Percentiles rank a stretch among this genome's conserved stretches.
phyloP scores from a whole-genome alignment of 2,888 invertebrate species.

The Agonopterix alstromeriana region DNA sequence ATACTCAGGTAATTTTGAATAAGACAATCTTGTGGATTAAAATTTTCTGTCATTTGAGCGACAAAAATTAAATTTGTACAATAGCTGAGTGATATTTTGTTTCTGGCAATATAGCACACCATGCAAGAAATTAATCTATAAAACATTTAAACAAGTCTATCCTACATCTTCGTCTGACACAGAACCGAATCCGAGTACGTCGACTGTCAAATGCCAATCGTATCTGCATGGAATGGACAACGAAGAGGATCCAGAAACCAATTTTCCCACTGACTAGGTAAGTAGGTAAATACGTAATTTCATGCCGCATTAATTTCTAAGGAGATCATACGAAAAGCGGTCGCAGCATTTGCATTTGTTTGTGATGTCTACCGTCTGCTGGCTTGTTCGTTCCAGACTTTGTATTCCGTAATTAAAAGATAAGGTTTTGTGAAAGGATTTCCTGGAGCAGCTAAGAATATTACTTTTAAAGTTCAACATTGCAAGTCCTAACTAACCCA shows the following conservation, averaged over 20 bases:
- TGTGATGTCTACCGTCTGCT: constrained; percentile 6
- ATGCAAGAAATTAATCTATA: no score
- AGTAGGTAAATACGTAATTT: constrained; percentile 72
- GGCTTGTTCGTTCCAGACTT: not conserved
- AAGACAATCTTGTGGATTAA: no score
- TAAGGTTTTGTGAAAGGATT: not conserved
- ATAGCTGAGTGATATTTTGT: no score
- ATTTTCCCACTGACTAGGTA: constrained; percentile 68
- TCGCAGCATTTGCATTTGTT: constrained; percentile 13
- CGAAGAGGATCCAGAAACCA: constrained; percentile 51
- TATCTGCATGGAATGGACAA: constrained; percentile 50
- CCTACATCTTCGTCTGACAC: not conserved
- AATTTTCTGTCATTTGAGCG: no score
- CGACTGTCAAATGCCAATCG: constrained; percentile 54
- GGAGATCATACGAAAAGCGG: constrained; percentile 9
- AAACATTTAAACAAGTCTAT: no score
- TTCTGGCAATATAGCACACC: no score
- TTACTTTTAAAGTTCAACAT: no score
- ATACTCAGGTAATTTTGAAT: no score
- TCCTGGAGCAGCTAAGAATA: not conserved
- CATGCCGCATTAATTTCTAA: constrained; percentile 59
- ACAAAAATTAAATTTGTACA: no score
- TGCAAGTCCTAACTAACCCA: no score
- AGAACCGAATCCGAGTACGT: not conserved
- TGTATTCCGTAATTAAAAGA: not conserved